Evolutionary conservation across 2,113 vertebrate genomes (phyloP), one percentile per base, ranked within the genome.

Genomic region (Proteles cristata): DNA sequence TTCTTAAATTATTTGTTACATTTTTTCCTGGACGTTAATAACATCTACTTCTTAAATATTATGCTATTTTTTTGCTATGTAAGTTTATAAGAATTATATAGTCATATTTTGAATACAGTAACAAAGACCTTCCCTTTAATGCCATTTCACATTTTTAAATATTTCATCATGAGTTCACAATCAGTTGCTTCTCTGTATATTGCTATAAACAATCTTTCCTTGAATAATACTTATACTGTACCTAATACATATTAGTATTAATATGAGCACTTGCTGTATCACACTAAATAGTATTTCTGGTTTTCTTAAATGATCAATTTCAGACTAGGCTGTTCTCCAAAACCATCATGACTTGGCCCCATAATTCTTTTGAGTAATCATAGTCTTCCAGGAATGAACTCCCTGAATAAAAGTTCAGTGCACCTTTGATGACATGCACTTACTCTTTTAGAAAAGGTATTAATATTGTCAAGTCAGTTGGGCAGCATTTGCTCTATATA

Each of bases 301-400:
- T 92, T 96, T 97, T 85, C 25, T 97, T 93, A 85, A 95, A 83
- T 89, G 65, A 97, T 96, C 9, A 94, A 39, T 93, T 94, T 96
- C 17, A 86, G 61, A 76, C 86, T 92, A 94, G 97, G 86, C 89
- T 97, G 0, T 45, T 96, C 26, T 97, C 97, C 96, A 96, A 94
- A 83, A 89, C 39, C 48, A 90, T 55, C 14, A 77, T 68, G 65
- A 81, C 23, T 73, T 82, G 76, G 48, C 50, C 76, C 11, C 63
- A 90, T 97, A 96, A 97, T 96, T 98, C 86, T 96, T 96, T 74
- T 48, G 48, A 86, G 66, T 90, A 84, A 93, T 92, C 82, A 90
- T n/a, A 92, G 61, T 93, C 80, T 97, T 93, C 61, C 79, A 96
- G 92, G 87, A 97, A 96, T 95, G 82, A 96, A 95, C 39, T 97